Evolutionary conservation across 2,113 vertebrate species (phyloP).

Genomic region (Crotophaga sulcirostris): DNA sequence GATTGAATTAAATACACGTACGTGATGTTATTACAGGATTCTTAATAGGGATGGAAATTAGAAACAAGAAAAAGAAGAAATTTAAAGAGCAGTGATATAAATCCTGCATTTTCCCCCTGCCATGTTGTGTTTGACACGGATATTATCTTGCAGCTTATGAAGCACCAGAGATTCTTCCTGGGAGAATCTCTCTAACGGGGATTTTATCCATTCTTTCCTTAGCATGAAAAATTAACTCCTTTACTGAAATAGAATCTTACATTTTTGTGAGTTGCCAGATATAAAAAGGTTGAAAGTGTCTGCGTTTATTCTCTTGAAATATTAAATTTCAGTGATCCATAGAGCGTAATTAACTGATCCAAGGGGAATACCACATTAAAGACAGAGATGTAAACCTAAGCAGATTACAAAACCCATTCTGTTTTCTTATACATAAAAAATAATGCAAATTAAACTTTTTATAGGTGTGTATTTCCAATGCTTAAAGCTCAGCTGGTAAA

Average conservation of each 20-base stretch:
- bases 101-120: background rate
- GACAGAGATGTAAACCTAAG: background rate
- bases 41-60: background rate
- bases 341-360: slow-evolving; percentile 12
- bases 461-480: slow-evolving; percentile 16
- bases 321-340: background rate
- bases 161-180: background rate
- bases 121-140: background rate
- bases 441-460: slow-evolving; percentile 49
- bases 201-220: background rate
- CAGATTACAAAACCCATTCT: background rate
- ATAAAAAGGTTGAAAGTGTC: background rate
- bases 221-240: background rate
- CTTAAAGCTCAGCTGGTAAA: background rate
- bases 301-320: background rate
- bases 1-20: background rate
- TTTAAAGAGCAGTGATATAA: background rate
- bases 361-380: slow-evolving; percentile 51
- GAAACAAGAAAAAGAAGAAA: background rate
- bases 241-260: background rate
- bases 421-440: slow-evolving; percentile 32
- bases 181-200: background rate
- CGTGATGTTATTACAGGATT: background rate
- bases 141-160: background rate
- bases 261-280: background rate